These are phyloP conservation scores for Anagrus nilaparvatae DNA, from an alignment of 1,140 invertebrate genomes.

Conservation along the genomic window DNA sequence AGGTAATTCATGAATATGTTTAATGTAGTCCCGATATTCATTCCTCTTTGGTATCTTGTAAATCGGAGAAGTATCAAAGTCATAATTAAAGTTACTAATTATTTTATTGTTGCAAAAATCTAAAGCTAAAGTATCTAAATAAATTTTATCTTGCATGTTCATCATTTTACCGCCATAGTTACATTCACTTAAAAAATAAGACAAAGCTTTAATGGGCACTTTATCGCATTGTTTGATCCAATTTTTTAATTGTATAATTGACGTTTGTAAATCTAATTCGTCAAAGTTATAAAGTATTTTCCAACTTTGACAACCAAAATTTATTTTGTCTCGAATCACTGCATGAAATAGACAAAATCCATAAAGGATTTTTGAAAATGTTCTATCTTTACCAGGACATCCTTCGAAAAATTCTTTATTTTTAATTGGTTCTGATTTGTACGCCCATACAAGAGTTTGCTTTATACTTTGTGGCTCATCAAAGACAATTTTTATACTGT, in stretches of 20 bases:
- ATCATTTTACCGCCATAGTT: conserved; percentile 66
- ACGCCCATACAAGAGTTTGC: conserved; percentile 51
- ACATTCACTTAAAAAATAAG: conserved; percentile 56
- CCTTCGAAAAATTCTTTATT: conserved; percentile 39
- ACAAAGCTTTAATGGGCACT: conserved; percentile 49
- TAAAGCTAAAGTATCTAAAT: conserved; percentile 45
- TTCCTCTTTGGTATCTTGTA: conserved; percentile 53
- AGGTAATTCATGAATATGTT: conserved; percentile 46
- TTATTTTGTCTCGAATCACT: conserved; percentile 52
- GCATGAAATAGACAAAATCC: conserved; percentile 62
- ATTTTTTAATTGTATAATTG: conserved; percentile 49
- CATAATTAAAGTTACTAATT: conserved; percentile 19
- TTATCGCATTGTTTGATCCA: conserved; percentile 38
- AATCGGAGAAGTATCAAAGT: conserved; percentile 34
- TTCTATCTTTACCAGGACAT: conserved; percentile 30
- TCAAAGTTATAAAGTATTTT: conserved; percentile 64
- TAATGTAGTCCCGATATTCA: conserved; percentile 57
- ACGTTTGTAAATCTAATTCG: conserved; percentile 58
- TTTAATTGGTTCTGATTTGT: conserved; percentile 45
- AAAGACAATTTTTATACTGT: conserved; percentile 58
- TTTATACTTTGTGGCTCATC: conserved; percentile 52
- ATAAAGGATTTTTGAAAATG: conserved; percentile 54
- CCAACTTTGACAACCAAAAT: conserved; percentile 59
- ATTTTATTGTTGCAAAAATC: conserved; percentile 46
- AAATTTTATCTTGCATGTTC: conserved; percentile 52